Conservation (phyloP, 2,888 invertebrate species). For the Coecobrya sp. region DNA sequence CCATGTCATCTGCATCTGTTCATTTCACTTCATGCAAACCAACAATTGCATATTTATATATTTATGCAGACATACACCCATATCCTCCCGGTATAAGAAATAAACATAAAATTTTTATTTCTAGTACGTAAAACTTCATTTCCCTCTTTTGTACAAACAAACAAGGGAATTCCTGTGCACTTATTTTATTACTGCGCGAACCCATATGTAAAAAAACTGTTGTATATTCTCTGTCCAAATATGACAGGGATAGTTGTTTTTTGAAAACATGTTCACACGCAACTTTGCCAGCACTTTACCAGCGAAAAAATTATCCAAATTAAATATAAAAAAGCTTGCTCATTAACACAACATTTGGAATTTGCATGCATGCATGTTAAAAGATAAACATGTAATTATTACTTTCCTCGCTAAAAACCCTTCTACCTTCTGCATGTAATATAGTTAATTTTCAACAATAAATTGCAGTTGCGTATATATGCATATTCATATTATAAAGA, state of each 20-base stretch:
- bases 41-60: slow-evolving; percentile 14
- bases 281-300: slow-evolving; percentile 57
- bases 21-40: slow-evolving; percentile 50
- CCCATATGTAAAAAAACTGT: slow-evolving; percentile 34
- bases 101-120: not conserved
- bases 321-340: slow-evolving; percentile 55
- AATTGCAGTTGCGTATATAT: not conserved
- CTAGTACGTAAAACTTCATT: not conserved
- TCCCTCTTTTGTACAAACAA: slow-evolving; percentile 62
- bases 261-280: slow-evolving; percentile 51
- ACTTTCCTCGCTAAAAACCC: slow-evolving; percentile 8
- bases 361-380: slow-evolving; percentile 42
- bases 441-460: slow-evolving; percentile 13
- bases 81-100: slow-evolving; percentile 34
- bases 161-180: slow-evolving; percentile 63
- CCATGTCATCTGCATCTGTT: slow-evolving; percentile 74
- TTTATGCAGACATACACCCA: slow-evolving; percentile 5
- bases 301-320: slow-evolving; percentile 71
- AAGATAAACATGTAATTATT: slow-evolving; percentile 57
- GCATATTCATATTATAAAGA: not conserved
- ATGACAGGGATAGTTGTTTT: slow-evolving; percentile 17
- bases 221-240: not conserved
- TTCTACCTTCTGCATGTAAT: not conserved
- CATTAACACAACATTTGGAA: slow-evolving; percentile 69
- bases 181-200: slow-evolving; percentile 4